phyloP scores from a whole-genome alignment of 2,113 vertebrate genomes.

The Hippoglossus stenolepis region DNA sequence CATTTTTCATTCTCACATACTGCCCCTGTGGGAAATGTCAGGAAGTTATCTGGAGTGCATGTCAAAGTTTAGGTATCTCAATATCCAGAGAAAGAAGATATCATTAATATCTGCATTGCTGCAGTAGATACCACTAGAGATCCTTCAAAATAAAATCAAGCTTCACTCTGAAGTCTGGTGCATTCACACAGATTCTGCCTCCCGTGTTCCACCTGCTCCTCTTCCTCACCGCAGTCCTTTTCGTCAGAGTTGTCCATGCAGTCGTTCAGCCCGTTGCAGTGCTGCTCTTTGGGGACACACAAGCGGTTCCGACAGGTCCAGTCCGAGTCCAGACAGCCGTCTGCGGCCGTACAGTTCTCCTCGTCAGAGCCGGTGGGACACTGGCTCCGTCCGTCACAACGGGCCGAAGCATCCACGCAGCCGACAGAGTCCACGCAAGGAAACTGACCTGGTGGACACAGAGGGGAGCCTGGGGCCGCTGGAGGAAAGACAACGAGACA shows the following conservation, averaged over 20 bases:
- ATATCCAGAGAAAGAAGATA: too few species aligned
- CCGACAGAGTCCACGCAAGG: conserved; percentile 79
- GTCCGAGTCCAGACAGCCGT: conserved; percentile 83
- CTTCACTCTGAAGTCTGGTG: too few species aligned
- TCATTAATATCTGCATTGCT: too few species aligned
- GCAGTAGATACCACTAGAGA: too few species aligned
- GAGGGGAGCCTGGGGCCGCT: conserved; percentile 27
- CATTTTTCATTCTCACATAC: too few species aligned
- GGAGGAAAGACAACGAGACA: not conserved
- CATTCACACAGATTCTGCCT: too few species aligned
- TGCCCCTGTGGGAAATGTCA: too few species aligned
- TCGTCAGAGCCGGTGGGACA: conserved; percentile 86
- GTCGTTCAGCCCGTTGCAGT: conserved; percentile 77
- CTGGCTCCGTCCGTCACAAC: conserved; percentile 83
- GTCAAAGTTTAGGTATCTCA: too few species aligned
- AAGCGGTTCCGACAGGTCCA: conserved; percentile 88
- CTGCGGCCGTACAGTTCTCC: conserved; percentile 75
- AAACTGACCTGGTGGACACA: conserved; percentile 81
- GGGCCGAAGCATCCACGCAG: conserved; percentile 80
- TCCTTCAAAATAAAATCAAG: too few species aligned
- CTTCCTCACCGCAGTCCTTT: conserved; percentile 77
- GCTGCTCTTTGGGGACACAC: conserved; percentile 71
- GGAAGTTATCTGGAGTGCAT: too few species aligned
- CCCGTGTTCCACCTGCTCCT: not conserved
- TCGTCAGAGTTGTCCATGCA: conserved; percentile 83